Conservation (phyloP, 2,888 invertebrate genomes). For the Hypolimnas misippus region DNA sequence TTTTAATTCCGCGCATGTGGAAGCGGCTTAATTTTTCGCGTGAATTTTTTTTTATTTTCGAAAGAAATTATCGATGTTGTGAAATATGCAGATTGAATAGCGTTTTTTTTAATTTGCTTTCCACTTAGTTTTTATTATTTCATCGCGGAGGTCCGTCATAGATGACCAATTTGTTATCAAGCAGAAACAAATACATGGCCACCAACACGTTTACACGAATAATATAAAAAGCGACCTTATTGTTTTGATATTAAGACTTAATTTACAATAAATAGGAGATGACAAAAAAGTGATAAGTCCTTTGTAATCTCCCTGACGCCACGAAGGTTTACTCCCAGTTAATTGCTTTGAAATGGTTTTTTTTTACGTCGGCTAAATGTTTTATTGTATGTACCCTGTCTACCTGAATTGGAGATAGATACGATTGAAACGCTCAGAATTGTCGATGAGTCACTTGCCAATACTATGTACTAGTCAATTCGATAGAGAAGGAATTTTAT, state of each 20-base stretch:
- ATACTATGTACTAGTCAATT: not conserved
- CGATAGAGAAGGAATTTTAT: conserved; percentile 21
- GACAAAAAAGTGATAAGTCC: conserved; percentile 78
- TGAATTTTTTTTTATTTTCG: too few species aligned
- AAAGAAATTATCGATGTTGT: too few species aligned
- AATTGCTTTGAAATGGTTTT: conserved; percentile 76
- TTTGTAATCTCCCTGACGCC: conserved; percentile 82
- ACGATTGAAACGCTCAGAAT: conserved; percentile 10
- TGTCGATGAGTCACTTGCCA: conserved; percentile 20
- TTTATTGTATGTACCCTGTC: conserved; percentile 79
- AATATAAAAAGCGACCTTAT: conserved; percentile 48
- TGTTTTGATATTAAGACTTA: conserved; percentile 46
- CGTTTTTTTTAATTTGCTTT: not conserved
- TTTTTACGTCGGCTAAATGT: conserved; percentile 67
- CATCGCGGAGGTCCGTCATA: conserved; percentile 50
- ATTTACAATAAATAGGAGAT: conserved; percentile 35
- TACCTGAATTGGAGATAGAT: conserved; percentile 68
- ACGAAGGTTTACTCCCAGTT: conserved; percentile 73
- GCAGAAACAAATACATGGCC: conserved; percentile 76
- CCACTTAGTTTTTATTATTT: conserved; percentile 23
- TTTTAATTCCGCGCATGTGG: conserved; percentile 5
- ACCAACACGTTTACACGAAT: conserved; percentile 58
- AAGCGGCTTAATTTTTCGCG: conserved; percentile 9
- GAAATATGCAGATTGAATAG: not conserved
- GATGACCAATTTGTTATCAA: conserved; percentile 75